Evolutionary conservation across 1,140 invertebrate genomes (phyloP).

Genomic region (Calephelis virginiensis): DNA sequence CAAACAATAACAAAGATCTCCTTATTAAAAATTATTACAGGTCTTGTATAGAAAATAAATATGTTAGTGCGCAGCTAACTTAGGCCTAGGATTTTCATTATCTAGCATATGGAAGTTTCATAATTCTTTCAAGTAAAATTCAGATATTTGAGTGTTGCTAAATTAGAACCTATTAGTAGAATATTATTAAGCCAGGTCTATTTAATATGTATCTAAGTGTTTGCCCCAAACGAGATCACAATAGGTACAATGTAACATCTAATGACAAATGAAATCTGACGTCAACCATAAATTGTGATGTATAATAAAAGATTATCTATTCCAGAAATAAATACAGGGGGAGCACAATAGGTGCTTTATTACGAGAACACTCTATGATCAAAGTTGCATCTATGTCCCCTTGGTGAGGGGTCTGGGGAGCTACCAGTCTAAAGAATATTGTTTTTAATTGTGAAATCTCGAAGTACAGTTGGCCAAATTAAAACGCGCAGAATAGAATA

Average conservation of each 20-base stretch:
- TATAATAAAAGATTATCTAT: constrained; percentile 71
- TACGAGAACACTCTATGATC: constrained; percentile 46
- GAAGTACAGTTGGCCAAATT: not conserved
- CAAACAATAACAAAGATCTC: no score
- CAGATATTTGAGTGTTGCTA: no score
- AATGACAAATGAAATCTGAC: constrained; percentile 66
- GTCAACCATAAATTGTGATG: constrained; percentile 56
- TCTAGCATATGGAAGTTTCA: no score
- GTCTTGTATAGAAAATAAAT: no score
- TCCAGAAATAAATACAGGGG: constrained; percentile 61
- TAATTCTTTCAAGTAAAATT: no score
- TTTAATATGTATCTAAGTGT: not conserved
- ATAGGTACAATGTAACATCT: constrained; percentile 41
- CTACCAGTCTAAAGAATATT: constrained; percentile 8
- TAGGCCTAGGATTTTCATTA: no score
- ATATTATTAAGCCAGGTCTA: not conserved
- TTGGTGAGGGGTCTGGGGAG: constrained; percentile 26
- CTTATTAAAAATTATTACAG: no score
- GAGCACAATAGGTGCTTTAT: constrained; percentile 63
- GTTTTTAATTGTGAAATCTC: constrained; percentile 7
- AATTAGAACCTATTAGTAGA: no score
- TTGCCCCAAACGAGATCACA: constrained; percentile 22
- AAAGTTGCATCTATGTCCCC: constrained; percentile 41
- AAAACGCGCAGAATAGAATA: no score
- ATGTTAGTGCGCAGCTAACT: no score